Evolutionary conservation across 2,113 vertebrate genomes (phyloP).

Genomic region (Eleginops maclovinus): DNA sequence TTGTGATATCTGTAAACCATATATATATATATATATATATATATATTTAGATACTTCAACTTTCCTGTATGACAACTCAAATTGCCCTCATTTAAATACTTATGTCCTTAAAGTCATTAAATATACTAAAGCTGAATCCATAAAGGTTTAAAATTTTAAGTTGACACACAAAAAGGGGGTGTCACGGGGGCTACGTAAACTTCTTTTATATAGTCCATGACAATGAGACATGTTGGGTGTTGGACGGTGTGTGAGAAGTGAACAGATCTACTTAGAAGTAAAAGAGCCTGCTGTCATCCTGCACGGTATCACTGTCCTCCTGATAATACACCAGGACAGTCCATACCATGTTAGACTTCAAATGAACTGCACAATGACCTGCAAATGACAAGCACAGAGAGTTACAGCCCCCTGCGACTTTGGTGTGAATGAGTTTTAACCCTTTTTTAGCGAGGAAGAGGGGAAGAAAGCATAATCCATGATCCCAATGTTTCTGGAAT

Average conservation of each 20-base stretch:
- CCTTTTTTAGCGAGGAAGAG: slow-evolving; percentile 72
- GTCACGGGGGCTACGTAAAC: too few species aligned
- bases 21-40: too few species aligned
- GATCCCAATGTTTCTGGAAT: slow-evolving; percentile 87
- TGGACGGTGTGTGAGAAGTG: slow-evolving; percentile 22
- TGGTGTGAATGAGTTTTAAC: slow-evolving; percentile 84
- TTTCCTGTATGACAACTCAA: too few species aligned
- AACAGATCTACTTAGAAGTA: slow-evolving; percentile 43
- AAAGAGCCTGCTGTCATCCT: slow-evolving; percentile 55
- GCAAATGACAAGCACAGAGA: slow-evolving; percentile 75
- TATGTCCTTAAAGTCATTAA: too few species aligned
- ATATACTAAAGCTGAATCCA: too few species aligned
- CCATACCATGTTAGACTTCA: slow-evolving; percentile 73
- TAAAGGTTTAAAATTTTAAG: too few species aligned
- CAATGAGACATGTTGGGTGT: slow-evolving; percentile 1
- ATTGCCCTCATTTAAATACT: too few species aligned
- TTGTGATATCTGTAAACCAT: too few species aligned
- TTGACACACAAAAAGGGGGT: too few species aligned
- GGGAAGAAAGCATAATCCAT: slow-evolving; percentile 83
- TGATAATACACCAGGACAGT: slow-evolving; percentile 74
- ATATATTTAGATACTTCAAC: too few species aligned
- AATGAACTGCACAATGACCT: slow-evolving; percentile 81
- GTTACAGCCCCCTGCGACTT: slow-evolving; percentile 68
- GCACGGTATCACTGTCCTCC: slow-evolving; percentile 41
- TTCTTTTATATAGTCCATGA: background rate